Base-by-base conservation (phyloP, 2,797 vertebrate species). In the Clarias laeviceps region DNA sequence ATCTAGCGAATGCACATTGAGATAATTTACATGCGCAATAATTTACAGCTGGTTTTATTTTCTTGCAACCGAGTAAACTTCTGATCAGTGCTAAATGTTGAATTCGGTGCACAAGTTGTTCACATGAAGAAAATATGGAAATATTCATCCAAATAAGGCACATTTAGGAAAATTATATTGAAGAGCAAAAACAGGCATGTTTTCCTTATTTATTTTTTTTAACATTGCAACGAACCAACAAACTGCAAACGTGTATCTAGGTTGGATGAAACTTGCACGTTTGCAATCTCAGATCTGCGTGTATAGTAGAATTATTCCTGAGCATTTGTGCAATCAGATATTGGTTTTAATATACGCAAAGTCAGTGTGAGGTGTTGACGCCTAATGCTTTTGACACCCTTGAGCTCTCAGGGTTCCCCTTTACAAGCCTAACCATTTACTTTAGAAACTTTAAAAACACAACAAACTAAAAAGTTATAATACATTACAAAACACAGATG, bases 11-110 rank as follows among this genome's bases (percentile, higher is more conserved):
- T 15, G 27, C 50, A 0, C 22, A 9, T 12, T 17, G 4, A 6
- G 32, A 4, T 34, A n/a, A n/a, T n/a, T n/a, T n/a, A n/a, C n/a
- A n/a, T n/a, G 4, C 0, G 24, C 0, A 17, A 27, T 14, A 32
- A 29, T 45, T 62, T 40, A 50, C n/a, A 29, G 0, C 7, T 14
- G 15, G 2, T 45, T 24, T 9, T n/a, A 62, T 15, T 37, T 24
- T 45, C 40, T 50, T 12, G 11, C 11, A 50, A 40, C 34, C 14
- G 8, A 50, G 5, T 18, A 7, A 11, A 61, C 17, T 27, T 64
- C 32, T n/a, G 22, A 64, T 40, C 24, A 24, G 22, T 24, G 5
- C 32, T 54, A 4, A 57, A 22, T 12, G 27, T 77, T 4, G 27
- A 57, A 32, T 4, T 56, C 18, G 0, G 17, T 32, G 17, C n/a